Conservation (phyloP, 1,140 invertebrate species). For the Macrosteles quadrilineatus region DNA sequence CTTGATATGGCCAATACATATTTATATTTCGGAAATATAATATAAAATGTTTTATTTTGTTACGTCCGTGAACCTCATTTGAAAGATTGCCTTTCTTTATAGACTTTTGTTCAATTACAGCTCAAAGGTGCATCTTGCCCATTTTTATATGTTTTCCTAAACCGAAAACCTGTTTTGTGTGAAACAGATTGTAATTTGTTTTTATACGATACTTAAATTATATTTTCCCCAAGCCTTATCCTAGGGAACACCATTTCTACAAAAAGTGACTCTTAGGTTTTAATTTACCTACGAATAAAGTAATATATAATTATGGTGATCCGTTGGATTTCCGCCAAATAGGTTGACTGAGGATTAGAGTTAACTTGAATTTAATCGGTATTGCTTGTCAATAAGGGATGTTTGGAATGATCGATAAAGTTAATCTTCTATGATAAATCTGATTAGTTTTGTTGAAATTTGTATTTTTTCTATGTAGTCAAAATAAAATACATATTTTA, state of each 20-base stretch:
- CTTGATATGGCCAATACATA: too few relatives aligned
- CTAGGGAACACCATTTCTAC: constrained; percentile 17
- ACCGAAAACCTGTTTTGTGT: background rate
- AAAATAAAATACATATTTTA: too few relatives aligned
- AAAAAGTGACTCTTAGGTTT: background rate
- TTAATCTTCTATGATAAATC: too few relatives aligned
- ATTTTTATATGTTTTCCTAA: constrained; percentile 6
- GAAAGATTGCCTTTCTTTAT: background rate
- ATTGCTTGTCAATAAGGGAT: too few relatives aligned
- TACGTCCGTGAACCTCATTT: constrained; percentile 4
- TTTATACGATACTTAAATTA: background rate
- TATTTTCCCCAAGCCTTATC: constrained; percentile 19
- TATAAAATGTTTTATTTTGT: background rate
- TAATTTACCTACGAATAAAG: background rate
- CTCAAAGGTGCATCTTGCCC: constrained; percentile 24
- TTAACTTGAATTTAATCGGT: too few relatives aligned
- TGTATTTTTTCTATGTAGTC: too few relatives aligned
- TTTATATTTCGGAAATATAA: too few relatives aligned
- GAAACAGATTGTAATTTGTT: background rate
- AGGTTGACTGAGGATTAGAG: too few relatives aligned
- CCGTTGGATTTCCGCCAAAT: constrained; percentile 2
- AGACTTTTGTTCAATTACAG: constrained; percentile 7
- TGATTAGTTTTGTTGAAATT: too few relatives aligned
- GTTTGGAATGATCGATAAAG: too few relatives aligned
- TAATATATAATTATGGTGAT: background rate